Base-by-base conservation (phyloP, 64 coral and sea anemone genomes). In the Astreopora myriophthalma region DNA sequence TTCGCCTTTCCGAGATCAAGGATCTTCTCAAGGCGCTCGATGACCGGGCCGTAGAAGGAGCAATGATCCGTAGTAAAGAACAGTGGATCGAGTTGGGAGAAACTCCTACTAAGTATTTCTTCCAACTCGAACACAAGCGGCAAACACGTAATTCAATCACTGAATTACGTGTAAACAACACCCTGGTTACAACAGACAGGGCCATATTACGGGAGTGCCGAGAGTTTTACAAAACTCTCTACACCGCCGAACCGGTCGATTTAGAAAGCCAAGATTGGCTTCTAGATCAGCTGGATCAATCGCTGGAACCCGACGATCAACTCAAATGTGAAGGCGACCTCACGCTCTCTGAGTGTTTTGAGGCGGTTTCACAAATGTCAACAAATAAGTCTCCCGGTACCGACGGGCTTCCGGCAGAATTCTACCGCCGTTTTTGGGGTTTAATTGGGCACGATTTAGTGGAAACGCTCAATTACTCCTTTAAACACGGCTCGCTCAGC, bases 51-150 rank as follows among this genome's bases (percentile, higher is more conserved):
- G 26, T 57, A 22, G 64, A 60, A 55, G 89, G 89, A 0, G 40
- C 38, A 0, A 91, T 83, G 25, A 33, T 91, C 5, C 32, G 48
- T 6, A 83, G 76, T 0, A 85, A 65, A 57, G 89, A 66, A 7
- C 30, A 64, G 6, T 91, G 76, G 77, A 22, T 70, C 0, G 89
- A 91, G n/a, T 28, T 83, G 7, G 79, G 89, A 1, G 89, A 91
- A 63, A 71, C 58, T 20, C 89, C 89, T 0, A 91, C 89, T 0
- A 83, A 51, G 1, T 91, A 40, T 85, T 91, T 84, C 38, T 91
- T 71, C 39, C 67, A 83, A 6, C 39, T 91, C 0, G 89, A 71
- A 39, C 26, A 27, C 0, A 10, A 29, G 3, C 13, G 34, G 7
- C 64, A 91, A 14, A 35, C 16, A 0, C 26, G 27, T 2, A 84